Base-by-base conservation (phyloP, 2,113 vertebrate genomes). In the Delphinus delphis region DNA sequence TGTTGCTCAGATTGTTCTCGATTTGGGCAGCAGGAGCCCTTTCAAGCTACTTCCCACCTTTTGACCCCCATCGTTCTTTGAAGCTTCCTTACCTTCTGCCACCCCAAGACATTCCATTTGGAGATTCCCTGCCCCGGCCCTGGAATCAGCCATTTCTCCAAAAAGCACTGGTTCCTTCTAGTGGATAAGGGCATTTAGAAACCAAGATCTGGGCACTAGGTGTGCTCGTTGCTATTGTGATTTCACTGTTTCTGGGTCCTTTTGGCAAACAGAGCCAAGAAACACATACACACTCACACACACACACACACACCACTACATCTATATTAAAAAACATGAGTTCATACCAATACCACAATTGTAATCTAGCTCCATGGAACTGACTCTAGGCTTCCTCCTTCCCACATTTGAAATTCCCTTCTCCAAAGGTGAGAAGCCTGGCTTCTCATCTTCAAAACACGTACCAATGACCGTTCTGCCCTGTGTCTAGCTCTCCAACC, bases 391-490 rank as follows among this genome's bases (percentile, higher is more conserved):
- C 67, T 15, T 33, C 53, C 33, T 53, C 70, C 60, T 47, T 11
- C 41, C 31, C 25, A 5, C 0, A 4, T 6, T 3, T 6, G 12
- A 55, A 1, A 31, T 41, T 44, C 47, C 47, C 8, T 17, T 38
- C 82, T 62, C 21, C 58, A 33, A 2, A 3, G 12, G 14, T n/a
- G 11, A 21, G 87, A 41, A n/a, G 3, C 11, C 28, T 6, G 50
- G 25, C 17, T 4, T 53, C 62, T 38, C 1, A 10, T 36, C 65
- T 38, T 10, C 4, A 13, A 26, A n/a, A 17, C 28, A 15, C 53
- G 23, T 23, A 5, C 23, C 47, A 0, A 18, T 74, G 8, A 55
- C 50, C 8, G 23, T 8, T 1, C 38, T 17, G 20, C 6, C 71
- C 79, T 13, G 28, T 1, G 9, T 5, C 28, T 15, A 23, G 20